Conservation (phyloP, 2,888 invertebrate genomes). For the Leptopilina myrica region DNA sequence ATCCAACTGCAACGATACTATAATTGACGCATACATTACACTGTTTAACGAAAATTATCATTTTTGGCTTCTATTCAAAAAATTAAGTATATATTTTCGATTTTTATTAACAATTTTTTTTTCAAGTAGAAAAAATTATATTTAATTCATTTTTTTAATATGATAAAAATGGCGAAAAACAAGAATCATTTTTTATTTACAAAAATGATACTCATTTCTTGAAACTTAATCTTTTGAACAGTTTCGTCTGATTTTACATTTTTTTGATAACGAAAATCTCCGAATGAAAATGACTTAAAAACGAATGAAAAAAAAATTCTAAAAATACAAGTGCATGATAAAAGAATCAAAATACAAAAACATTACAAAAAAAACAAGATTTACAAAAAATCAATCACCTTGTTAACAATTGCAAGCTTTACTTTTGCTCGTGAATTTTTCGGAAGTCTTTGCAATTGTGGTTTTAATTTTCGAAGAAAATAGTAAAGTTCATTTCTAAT, state of each 20-base stretch:
- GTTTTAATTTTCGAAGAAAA: conserved; percentile 70
- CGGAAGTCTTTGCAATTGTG: conserved; percentile 71
- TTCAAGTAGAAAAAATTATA: too few species aligned
- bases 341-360: not conserved
- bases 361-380: conserved; percentile 36
- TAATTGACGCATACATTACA: not conserved
- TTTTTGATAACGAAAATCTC: not conserved
- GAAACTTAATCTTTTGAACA: conserved; percentile 8
- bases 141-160: too few species aligned
- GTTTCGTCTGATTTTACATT: not conserved
- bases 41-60: too few species aligned
- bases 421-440: conserved; percentile 71
- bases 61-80: conserved; percentile 7
- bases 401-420: conserved; percentile 73
- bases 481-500: conserved; percentile 68
- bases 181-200: too few species aligned
- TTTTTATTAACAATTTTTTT: too few species aligned
- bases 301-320: too few species aligned
- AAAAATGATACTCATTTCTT: too few species aligned
- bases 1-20: not conserved
- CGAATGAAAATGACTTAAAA: not conserved
- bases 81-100: not conserved
- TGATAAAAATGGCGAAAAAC: too few species aligned
- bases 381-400: conserved; percentile 73
- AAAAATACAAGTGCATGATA: too few species aligned